Percentiles rank a stretch among this genome's conserved stretches.
Evolutionary conservation across 2,888 invertebrate species (phyloP).

Genomic region (Archips xylosteana): DNA sequence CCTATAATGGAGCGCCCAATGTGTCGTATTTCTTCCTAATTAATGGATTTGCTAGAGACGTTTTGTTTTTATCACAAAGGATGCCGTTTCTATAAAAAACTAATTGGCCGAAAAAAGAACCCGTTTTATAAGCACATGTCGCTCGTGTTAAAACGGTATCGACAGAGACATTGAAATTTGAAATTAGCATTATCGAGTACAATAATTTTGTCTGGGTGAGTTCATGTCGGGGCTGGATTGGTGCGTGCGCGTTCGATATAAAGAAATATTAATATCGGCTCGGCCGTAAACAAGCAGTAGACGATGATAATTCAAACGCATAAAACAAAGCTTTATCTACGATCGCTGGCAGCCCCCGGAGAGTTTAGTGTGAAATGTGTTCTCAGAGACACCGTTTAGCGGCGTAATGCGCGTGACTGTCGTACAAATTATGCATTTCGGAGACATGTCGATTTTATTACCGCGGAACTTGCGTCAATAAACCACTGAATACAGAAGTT

Average conservation of each 20-base stretch:
- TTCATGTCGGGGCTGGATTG: conserved; percentile 49
- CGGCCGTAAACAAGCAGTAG: conserved; percentile 78
- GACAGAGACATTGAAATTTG: conserved; percentile 34
- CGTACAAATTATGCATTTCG: conserved; percentile 84
- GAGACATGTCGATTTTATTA: conserved; percentile 83
- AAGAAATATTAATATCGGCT: conserved; percentile 80
- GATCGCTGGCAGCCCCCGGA: conserved; percentile 74
- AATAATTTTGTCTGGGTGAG: conserved; percentile 26
- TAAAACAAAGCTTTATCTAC: conserved; percentile 83
- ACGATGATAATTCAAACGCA: conserved; percentile 80
- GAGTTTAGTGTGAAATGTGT: conserved; percentile 84
- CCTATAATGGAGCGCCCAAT: conserved; percentile 76
- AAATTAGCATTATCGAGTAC: conserved; percentile 38
- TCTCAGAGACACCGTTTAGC: conserved; percentile 84
- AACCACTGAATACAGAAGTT: conserved; percentile 80
- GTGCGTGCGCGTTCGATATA: conserved; percentile 75
- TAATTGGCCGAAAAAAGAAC: conserved; percentile 40
- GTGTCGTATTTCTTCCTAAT: conserved; percentile 82
- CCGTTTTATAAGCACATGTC: conserved; percentile 39
- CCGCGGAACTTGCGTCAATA: conserved; percentile 84
- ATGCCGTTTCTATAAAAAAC: conserved; percentile 68
- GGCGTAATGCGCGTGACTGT: conserved; percentile 83
- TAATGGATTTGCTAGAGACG: conserved; percentile 81
- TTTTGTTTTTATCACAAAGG: conserved; percentile 73
- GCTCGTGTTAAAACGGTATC: conserved; percentile 15